These are phyloP conservation scores for Acanthurus tractus DNA, from an alignment of 2,797 vertebrate species.

Conservation along the genomic window DNA sequence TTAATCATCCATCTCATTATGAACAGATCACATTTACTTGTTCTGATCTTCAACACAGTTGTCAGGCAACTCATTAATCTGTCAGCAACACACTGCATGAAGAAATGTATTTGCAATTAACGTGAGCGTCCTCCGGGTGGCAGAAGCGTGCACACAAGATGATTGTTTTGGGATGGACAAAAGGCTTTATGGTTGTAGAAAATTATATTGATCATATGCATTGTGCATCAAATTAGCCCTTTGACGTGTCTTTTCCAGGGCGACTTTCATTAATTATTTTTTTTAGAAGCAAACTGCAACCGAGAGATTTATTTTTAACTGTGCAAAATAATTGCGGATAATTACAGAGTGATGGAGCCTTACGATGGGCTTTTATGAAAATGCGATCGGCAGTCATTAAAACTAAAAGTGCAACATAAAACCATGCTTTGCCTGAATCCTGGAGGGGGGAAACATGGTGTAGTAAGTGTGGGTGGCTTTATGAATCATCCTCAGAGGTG, in stretches of 20 bases:
- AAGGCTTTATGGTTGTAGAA: neutral
- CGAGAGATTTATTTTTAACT: neutral
- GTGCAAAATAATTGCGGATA: neutral
- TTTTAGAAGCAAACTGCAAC: neutral
- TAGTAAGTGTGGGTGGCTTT: conserved; percentile 53
- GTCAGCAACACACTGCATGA: neutral
- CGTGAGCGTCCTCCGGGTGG: conserved; percentile 48
- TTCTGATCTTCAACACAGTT: no score
- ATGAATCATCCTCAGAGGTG: conserved; percentile 62
- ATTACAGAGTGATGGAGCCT: rapidly evolving
- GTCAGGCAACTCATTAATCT: neutral
- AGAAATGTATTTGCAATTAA: neutral
- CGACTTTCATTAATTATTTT: neutral
- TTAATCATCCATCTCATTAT: neutral
- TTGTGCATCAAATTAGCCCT: no score
- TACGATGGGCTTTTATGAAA: neutral
- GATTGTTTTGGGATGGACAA: neutral
- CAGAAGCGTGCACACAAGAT: conserved; percentile 14
- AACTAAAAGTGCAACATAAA: neutral
- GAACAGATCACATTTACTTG: no score
- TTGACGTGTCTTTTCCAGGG: no score
- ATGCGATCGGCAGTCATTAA: neutral
- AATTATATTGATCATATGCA: neutral
- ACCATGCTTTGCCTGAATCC: neutral
- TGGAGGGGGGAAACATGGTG: neutral